Evolutionary conservation across 1,140 invertebrate species (phyloP).

Genomic region (Pseudomyrmex cubaensis): DNA sequence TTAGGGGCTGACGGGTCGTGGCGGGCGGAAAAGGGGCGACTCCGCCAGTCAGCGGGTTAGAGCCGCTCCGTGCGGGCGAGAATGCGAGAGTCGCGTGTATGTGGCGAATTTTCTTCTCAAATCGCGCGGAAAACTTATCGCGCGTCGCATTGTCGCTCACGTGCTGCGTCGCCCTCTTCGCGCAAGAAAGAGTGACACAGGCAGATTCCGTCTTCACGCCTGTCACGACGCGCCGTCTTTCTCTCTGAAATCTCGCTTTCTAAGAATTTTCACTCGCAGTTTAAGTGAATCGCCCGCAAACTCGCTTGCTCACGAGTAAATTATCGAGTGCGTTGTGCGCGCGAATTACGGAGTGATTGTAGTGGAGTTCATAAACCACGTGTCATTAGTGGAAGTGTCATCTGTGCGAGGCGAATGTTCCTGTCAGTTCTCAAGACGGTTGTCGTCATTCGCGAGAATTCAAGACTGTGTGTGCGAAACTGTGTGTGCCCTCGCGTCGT

Average conservation of each 20-base stretch:
- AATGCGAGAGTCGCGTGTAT: slow-evolving; percentile 31
- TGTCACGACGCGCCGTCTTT: neutral
- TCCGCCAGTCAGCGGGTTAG: slow-evolving; percentile 82
- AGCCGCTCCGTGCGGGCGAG: slow-evolving; percentile 78
- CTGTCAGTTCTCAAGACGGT: neutral
- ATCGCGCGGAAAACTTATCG: neutral
- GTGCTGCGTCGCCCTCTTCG: too few relatives aligned
- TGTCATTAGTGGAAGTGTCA: slow-evolving; percentile 29
- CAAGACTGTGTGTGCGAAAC: neutral
- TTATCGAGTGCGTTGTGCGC: neutral
- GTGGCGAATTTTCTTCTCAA: slow-evolving; percentile 8
- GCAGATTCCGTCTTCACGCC: neutral
- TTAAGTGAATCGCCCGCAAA: too few relatives aligned
- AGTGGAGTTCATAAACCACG: slow-evolving; percentile 2
- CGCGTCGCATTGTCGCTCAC: neutral
- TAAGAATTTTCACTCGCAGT: too few relatives aligned
- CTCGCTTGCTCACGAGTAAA: too few relatives aligned
- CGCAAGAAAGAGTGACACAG: too few relatives aligned
- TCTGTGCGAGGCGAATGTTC: neutral
- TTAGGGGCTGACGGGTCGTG: slow-evolving; percentile 77
- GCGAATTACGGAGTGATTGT: slow-evolving; percentile 42
- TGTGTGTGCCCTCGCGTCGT: neutral
- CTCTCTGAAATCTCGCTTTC: too few relatives aligned
- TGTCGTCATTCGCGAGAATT: neutral
- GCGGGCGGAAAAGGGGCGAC: slow-evolving; percentile 81